These are phyloP conservation scores for Diarsia mendica DNA, from an alignment of 2,888 invertebrate genomes.

Conservation along the genomic window DNA sequence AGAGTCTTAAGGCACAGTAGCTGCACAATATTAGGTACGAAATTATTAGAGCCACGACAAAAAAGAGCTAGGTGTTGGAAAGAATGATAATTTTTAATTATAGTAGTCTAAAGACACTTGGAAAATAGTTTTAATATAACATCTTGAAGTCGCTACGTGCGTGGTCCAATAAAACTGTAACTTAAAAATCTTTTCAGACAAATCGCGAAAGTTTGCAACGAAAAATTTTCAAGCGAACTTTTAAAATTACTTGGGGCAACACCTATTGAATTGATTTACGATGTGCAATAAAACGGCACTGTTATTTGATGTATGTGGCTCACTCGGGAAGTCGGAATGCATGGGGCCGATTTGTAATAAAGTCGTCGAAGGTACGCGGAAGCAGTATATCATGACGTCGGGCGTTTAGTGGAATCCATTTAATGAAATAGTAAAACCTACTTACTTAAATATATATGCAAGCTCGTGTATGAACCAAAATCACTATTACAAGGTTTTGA, in stretches of 20 bases:
- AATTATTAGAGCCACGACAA: conserved; percentile 61
- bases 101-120: background rate
- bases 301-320: conserved; percentile 73
- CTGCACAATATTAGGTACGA: conserved; percentile 58
- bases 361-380: conserved; percentile 42
- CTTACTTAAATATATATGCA: conserved; percentile 8
- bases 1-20: conserved; percentile 51
- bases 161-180: conserved; percentile 53
- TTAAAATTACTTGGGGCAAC: conserved; percentile 77
- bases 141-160: conserved; percentile 42
- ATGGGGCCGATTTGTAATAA: conserved; percentile 60
- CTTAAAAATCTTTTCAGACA: conserved; percentile 69
- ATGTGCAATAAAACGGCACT: conserved; percentile 72
- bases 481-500: conserved; percentile 51
- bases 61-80: conserved; percentile 2
- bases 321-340: conserved; percentile 64
- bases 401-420: conserved; percentile 37
- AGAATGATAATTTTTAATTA: background rate
- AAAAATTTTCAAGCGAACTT: conserved; percentile 78
- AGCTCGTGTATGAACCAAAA: conserved; percentile 23
- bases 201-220: conserved; percentile 77
- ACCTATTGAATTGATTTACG: conserved; percentile 80
- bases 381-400: conserved; percentile 24
- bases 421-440: conserved; percentile 27
- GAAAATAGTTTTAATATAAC: conserved; percentile 16